Evolutionary conservation across 2,888 invertebrate genomes (phyloP), one percentile per base, ranked within the genome.

Genomic region (Galerucella nymphaeae): DNA sequence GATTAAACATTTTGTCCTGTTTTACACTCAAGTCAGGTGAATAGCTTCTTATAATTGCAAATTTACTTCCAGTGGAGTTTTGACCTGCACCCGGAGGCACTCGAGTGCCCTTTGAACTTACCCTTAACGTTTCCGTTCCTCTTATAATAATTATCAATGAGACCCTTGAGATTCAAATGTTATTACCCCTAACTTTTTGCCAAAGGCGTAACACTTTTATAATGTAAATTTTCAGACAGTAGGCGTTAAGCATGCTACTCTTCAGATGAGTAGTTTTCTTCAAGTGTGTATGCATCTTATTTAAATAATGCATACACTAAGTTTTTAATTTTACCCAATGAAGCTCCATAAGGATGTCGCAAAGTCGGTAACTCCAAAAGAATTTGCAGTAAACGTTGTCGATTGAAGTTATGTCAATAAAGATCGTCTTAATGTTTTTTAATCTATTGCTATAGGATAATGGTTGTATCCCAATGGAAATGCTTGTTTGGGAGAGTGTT

Each of bases 91-190:
- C 83, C 83, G 80, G 74, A 82, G 82, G 83, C 84, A 82, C 85
- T 78, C 71, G 81, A 85, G 85, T 84, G 84, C 84, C 84, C 83
- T 84, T 79, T 78, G 81, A 83, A 81, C 80, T 81, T 76, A 80
- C 83, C 83, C 83, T 82, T 77, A 77, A 76, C 80, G 78, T 78
- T 78, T 77, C 77, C 81, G 76, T 82, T 83, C 81, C 82, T 82
- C 85, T 85, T 85, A 85, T 86, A 85, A 86, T 85, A 85, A 86
- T 86, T 85, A 86, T 85, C 86, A 86, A 86, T 85, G 85, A 85
- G 84, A 76, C 86, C 84, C 84, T 67, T 55, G 85, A 83, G 85
- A 84, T 84, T 84, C 80, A 42, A 80, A 82, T 81, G 82, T 83
- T 85, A 84, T 83, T 84, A 83, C 81, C 81, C 82, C 79, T 77